Base-by-base conservation (phyloP, 2,113 vertebrate species). In the Poeciliopsis prolifica region DNA sequence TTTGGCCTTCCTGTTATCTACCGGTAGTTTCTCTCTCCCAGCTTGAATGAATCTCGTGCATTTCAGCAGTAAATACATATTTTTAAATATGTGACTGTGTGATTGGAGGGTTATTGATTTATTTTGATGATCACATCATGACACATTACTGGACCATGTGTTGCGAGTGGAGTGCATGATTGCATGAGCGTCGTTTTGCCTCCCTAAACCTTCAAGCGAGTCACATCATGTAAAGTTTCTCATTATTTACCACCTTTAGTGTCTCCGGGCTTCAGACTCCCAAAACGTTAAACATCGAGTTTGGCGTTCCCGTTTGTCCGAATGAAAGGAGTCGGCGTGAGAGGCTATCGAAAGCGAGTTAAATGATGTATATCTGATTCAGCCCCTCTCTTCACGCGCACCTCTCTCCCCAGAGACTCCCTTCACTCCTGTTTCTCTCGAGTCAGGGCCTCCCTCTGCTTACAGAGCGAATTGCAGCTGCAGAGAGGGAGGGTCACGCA, bases 401-500 rank as follows among this genome's bases (percentile, higher is more conserved):
- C 65, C 58, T 75, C 30, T 72, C 74, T 77, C 86, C 72, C 76
- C 3, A 63, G 87, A 86, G 84, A 88, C 75, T 79, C 86, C 86
- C 84, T 78, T 74, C n/a, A 42, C 65, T 80, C 67, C 74, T 31
- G 3, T 85, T 89, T 78, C 77, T 87, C 78, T 74, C 22, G 17
- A 86, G 79, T 90, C 77, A 87, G 85, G 80, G 75, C 76, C 24
- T 58, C 51, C 78, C 76, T 78, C 64, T 89, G 84, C 84, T 89
- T 88, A 83, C 85, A 30, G 84, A 84, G 89, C 78, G 54, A 79
- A 82, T 85, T 81, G 80, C 71, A 74, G 60, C 90, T 80, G 86
- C 87, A 89, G 81, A 61, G 68, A 67, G 44, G 44, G 69, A 40
- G 66, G 88, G 87, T 91, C 89, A 82, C 68, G 72, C 31, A 10